These are phyloP conservation scores for Melanostoma scalare DNA, from an alignment of 2,888 invertebrate species.

Conservation along the genomic window DNA sequence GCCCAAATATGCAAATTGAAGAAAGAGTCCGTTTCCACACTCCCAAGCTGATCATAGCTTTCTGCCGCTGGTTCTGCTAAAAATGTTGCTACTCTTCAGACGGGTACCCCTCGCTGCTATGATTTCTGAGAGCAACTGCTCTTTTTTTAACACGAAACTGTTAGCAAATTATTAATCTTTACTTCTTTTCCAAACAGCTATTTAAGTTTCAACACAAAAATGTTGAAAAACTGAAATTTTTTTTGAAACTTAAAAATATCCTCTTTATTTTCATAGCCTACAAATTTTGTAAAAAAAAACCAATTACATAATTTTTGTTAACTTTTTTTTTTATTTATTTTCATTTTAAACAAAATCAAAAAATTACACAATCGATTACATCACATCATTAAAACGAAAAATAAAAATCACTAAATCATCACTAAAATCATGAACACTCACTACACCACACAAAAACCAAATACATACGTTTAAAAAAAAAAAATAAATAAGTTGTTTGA, in stretches of 20 bases:
- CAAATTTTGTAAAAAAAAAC: neutral
- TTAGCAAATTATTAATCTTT: too few species aligned
- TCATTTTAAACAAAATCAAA: slow-evolving; percentile 48
- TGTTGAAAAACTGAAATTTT: too few species aligned
- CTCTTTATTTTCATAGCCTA: neutral
- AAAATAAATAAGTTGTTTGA: slow-evolving; percentile 82
- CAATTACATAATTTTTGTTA: neutral
- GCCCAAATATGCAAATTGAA: too few species aligned
- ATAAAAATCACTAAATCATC: slow-evolving; percentile 10
- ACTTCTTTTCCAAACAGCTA: too few species aligned
- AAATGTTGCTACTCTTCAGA: too few species aligned
- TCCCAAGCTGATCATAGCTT: too few species aligned
- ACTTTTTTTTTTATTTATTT: slow-evolving; percentile 59
- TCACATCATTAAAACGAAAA: slow-evolving; percentile 37
- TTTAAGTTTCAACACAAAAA: too few species aligned
- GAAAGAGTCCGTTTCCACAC: too few species aligned
- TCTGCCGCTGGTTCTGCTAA: too few species aligned
- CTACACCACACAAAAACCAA: slow-evolving; percentile 4
- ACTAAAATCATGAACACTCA: slow-evolving; percentile 15
- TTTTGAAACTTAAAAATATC: slow-evolving; percentile 10
- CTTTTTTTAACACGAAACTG: too few species aligned
- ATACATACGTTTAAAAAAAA: slow-evolving; percentile 34
- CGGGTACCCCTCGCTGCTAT: too few species aligned
- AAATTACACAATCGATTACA: slow-evolving; percentile 35
- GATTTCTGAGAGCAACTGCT: too few species aligned